These are phyloP conservation scores for Thymelicus lineola DNA, from an alignment of 2,888 invertebrate species.

Conservation along the genomic window DNA sequence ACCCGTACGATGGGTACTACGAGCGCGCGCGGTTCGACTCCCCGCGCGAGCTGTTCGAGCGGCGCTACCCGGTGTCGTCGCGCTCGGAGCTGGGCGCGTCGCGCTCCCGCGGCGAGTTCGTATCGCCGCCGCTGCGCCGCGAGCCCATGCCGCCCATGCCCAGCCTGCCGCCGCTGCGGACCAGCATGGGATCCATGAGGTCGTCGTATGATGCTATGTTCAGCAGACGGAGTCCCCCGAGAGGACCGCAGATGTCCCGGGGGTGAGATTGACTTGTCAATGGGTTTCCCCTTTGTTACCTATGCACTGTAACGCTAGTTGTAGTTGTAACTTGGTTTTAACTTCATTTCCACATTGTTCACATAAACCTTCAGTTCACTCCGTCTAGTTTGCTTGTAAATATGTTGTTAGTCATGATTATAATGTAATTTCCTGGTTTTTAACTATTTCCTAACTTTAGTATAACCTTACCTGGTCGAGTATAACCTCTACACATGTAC, in stretches of 20 bases:
- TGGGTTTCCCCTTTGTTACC: constrained; percentile 29
- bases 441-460: not conserved
- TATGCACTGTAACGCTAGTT: constrained; percentile 9
- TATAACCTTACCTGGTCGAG: too few species aligned
- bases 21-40: constrained; percentile 91
- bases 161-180: constrained; percentile 86
- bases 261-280: constrained; percentile 64
- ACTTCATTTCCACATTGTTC: not conserved
- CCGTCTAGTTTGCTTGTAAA: constrained; percentile 10
- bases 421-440: not conserved
- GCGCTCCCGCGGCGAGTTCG: constrained; percentile 87
- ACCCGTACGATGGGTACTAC: constrained; percentile 92
- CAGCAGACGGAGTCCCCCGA: constrained; percentile 92
- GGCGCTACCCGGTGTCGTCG: constrained; percentile 88
- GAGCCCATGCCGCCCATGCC: constrained; percentile 93
- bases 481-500: too few species aligned
- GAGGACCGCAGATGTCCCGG: constrained; percentile 82
- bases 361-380: not conserved
- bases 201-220: constrained; percentile 92
- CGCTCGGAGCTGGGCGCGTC: constrained; percentile 83
- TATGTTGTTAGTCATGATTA: not conserved
- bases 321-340: not conserved
- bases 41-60: constrained; percentile 91
- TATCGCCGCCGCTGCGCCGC: constrained; percentile 90
- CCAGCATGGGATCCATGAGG: constrained; percentile 88